Evolutionary conservation across 2,797 vertebrate genomes (phyloP), one percentile per base, ranked within the genome.

Genomic region (Gymnothorax reevesii): DNA sequence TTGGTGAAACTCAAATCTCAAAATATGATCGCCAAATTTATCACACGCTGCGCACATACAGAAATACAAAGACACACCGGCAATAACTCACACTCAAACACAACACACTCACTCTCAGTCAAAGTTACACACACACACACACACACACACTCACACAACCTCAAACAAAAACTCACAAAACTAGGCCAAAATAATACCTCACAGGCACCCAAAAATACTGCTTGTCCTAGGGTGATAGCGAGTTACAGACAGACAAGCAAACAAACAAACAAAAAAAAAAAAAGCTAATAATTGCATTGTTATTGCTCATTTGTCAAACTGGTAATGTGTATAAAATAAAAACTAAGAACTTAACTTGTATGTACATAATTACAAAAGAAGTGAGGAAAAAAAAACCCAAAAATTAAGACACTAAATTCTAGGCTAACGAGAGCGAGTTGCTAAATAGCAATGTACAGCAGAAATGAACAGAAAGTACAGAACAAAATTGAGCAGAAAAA

Each of bases 271-370:
- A 42, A 42, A 42, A 89, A 83, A 85, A 88, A 91, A 87, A 89
- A 91, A 91, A 91, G 82, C 87, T 89, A 92, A 95, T 95, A 94
- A 96, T 94, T 96, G 95, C 91, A 94, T 91, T 94, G 92, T 89
- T 90, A 88, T 90, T 92, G 89, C 90, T 92, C 87, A 85, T 89
- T 90, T 87, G 69, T 89, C 57, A 89, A 89, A 88, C 86, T 86
- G 92, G 90, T 13, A 52, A 83, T 59, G 57, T 83, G 82, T 88
- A 86, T 91, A 90, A 89, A 91, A 94, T 42, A 88, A 82, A 42
- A 89, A 85, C 86, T 89, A 89, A 91, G 94, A 87, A 84, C 62
- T 88, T 83, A 66, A 92, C 79, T 17, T 79, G 87, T 85, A 93
- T 93, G 93, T 93, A 92, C 90, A 94, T 87, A 92, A 90, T 91